Evolutionary conservation across 2,113 vertebrate genomes (phyloP).

Genomic region (Sinocyclocheilus rhinocerous): DNA sequence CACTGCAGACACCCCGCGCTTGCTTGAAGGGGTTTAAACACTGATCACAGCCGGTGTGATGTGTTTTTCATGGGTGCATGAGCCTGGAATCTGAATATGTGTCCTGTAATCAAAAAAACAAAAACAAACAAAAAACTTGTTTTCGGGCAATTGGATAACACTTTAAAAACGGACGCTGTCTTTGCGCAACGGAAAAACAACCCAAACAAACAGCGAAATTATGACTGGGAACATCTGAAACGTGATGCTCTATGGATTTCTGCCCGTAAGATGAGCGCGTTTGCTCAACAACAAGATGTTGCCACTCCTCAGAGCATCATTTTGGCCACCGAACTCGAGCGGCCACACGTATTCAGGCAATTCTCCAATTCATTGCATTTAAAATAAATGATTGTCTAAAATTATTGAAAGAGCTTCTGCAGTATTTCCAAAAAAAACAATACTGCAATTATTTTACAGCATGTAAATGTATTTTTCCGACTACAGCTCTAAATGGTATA

Average conservation of each 20-base stretch:
- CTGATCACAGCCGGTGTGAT: constrained; percentile 42
- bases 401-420: background rate
- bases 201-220: background rate
- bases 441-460: background rate
- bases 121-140: background rate
- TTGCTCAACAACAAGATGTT: constrained; percentile 41
- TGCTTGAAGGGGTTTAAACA: constrained; percentile 52
- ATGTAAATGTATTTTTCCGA: background rate
- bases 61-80: constrained; percentile 46
- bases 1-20: constrained; percentile 54
- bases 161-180: constrained; percentile 3
- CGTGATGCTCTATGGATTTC: constrained; percentile 34
- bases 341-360: constrained; percentile 27
- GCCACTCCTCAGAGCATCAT: constrained; percentile 38
- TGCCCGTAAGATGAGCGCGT: constrained; percentile 16
- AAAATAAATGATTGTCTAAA: background rate
- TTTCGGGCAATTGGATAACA: constrained; percentile 12
- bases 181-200: background rate
- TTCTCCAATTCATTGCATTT: background rate
- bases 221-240: constrained; percentile 23
- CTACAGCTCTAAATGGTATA: background rate
- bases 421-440: background rate
- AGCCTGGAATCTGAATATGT: constrained; percentile 41
- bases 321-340: constrained; percentile 9
- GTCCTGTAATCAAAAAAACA: background rate